Evolutionary conservation across 2,797 vertebrate genomes (phyloP).

Genomic region (Tolypeutes matacus): DNA sequence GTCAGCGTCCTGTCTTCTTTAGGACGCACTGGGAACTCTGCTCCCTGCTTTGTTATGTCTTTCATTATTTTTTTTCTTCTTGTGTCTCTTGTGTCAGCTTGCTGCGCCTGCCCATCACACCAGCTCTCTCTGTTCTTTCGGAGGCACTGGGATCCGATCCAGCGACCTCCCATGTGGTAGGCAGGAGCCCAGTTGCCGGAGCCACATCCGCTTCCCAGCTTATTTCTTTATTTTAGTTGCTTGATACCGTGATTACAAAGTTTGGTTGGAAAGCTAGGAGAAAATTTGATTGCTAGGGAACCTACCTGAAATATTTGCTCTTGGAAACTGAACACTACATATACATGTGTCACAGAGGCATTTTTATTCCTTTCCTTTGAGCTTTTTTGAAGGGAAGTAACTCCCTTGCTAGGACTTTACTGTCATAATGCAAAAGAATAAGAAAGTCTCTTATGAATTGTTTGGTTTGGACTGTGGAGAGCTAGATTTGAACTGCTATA

Average conservation of each 20-base stretch:
- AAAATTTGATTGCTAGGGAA: background rate
- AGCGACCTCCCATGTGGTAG: too few species aligned
- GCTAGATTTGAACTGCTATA: conserved; percentile 33
- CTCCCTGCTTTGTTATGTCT: too few species aligned
- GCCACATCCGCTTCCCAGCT: too few species aligned
- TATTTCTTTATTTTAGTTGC: conserved; percentile 30
- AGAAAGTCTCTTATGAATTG: background rate
- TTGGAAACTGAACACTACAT: background rate
- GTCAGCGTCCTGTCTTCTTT: too few species aligned
- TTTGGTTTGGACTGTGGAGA: background rate
- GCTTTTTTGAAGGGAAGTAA: conserved; percentile 49
- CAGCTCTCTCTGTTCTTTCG: too few species aligned
- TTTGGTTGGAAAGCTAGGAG: background rate
- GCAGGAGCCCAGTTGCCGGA: too few species aligned
- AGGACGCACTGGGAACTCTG: too few species aligned
- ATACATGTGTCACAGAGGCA: background rate
- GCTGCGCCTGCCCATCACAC: too few species aligned
- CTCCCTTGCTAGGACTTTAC: conserved; percentile 2
- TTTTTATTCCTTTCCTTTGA: background rate
- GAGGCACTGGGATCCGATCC: too few species aligned
- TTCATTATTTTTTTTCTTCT: too few species aligned
- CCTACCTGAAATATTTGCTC: background rate
- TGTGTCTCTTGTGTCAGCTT: too few species aligned
- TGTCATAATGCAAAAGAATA: background rate
- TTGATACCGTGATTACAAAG: background rate